A percentile compares a stretch with the other conserved stretches of the same genome.
phyloP scores from a whole-genome alignment of 2,888 invertebrate genomes.

The Colostygia pectinataria region DNA sequence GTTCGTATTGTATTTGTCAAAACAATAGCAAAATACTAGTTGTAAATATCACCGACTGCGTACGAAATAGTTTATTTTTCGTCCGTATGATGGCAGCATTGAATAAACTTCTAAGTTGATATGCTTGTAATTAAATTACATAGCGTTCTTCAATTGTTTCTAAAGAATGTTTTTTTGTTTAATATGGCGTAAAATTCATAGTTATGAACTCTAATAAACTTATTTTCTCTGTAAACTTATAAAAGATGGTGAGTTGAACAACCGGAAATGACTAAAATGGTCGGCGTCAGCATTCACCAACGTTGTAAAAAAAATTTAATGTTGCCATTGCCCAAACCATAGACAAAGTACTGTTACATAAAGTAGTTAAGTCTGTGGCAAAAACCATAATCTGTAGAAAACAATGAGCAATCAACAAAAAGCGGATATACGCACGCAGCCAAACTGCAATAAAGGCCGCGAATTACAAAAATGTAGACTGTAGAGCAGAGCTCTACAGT shows the following conservation, averaged over 20 bases:
- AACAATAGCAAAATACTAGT: slow-evolving; percentile 76
- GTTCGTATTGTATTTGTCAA: slow-evolving; percentile 65
- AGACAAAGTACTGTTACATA: slow-evolving; percentile 10
- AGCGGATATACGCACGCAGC: neutral
- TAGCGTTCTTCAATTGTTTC: neutral
- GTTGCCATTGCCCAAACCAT: slow-evolving; percentile 42
- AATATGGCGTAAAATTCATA: too few relatives aligned
- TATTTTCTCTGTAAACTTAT: neutral
- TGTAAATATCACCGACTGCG: slow-evolving; percentile 82
- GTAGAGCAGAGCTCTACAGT: too few relatives aligned
- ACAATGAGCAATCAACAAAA: neutral
- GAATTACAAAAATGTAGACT: slow-evolving; percentile 4
- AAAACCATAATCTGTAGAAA: neutral
- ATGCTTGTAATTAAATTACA: neutral
- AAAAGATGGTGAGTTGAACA: slow-evolving; percentile 7
- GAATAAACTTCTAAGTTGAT: slow-evolving; percentile 25
- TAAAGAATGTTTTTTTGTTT: too few relatives aligned
- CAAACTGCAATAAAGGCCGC: neutral
- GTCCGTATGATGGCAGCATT: slow-evolving; percentile 61
- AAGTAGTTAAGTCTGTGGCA: neutral
- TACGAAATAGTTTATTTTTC: slow-evolving; percentile 69
- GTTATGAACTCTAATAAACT: neutral
- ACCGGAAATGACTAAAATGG: slow-evolving; percentile 57
- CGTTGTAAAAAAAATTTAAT: slow-evolving; percentile 32
- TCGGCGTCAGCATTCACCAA: slow-evolving; percentile 79